phyloP scores from a whole-genome alignment of 1,140 invertebrate species.

The Psix sp. region DNA sequence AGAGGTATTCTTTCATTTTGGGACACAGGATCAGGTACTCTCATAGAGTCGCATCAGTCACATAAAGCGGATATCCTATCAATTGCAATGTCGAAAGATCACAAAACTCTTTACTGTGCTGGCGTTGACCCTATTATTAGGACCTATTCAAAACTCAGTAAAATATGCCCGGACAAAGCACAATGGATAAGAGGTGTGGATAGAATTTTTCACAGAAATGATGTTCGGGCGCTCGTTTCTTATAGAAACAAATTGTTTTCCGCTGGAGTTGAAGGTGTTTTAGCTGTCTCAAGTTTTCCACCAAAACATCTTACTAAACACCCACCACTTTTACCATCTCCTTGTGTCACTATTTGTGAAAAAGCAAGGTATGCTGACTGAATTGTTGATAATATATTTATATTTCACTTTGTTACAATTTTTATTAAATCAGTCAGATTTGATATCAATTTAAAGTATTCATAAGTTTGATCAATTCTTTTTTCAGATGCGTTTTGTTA shows the following conservation, averaged over 20 bases:
- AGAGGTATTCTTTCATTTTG: slow-evolving; percentile 90
- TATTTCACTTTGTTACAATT: not conserved
- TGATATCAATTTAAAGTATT: too few species aligned
- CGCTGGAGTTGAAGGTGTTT: slow-evolving; percentile 86
- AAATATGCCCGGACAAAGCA: slow-evolving; percentile 75
- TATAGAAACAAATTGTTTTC: slow-evolving; percentile 84
- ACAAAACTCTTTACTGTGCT: slow-evolving; percentile 84
- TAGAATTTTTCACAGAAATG: slow-evolving; percentile 88
- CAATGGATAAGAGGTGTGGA: slow-evolving; percentile 89
- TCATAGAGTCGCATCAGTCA: slow-evolving; percentile 85
- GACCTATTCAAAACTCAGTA: slow-evolving; percentile 81
- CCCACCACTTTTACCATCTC: slow-evolving; percentile 82
- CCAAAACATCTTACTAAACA: slow-evolving; percentile 83
- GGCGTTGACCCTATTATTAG: slow-evolving; percentile 89
- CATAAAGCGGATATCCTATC: slow-evolving; percentile 88
- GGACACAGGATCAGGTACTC: slow-evolving; percentile 87
- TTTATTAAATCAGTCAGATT: too few species aligned
- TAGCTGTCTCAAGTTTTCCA: slow-evolving; percentile 81
- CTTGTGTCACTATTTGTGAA: slow-evolving; percentile 79
- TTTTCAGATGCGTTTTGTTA: slow-evolving; percentile 80
- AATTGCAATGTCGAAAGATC: slow-evolving; percentile 84
- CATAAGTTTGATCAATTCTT: too few species aligned
- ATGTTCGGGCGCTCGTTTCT: slow-evolving; percentile 85
- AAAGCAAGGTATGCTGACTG: slow-evolving; percentile 68
- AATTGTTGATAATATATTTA: not conserved